Evolutionary conservation across 2,797 vertebrate species (phyloP).

Genomic region (Cirrhinus mrigala): DNA sequence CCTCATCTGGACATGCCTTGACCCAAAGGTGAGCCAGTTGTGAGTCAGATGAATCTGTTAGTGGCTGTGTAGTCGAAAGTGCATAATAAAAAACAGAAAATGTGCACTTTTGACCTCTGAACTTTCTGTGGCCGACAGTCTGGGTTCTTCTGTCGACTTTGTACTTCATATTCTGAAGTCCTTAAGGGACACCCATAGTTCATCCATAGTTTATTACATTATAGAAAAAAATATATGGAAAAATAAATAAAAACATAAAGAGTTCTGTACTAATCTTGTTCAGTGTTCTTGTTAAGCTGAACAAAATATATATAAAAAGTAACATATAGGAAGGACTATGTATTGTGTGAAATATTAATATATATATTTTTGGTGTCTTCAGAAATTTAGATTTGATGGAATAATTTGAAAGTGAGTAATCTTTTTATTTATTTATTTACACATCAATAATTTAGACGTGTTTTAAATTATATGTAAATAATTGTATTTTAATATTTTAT

Average conservation of each 20-base stretch:
- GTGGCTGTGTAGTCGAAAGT: not conserved
- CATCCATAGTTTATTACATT: not conserved
- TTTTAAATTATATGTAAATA: not conserved
- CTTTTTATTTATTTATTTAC: not conserved
- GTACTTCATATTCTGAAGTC: not conserved
- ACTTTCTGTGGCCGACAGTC: not conserved
- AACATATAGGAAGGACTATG: too few species aligned
- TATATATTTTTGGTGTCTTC: too few species aligned
- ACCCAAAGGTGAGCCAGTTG: constrained; percentile 32
- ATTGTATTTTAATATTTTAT: not conserved
- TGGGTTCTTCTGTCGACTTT: not conserved
- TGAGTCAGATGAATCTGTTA: constrained; percentile 43
- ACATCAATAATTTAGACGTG: not conserved
- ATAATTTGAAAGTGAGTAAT: not conserved
- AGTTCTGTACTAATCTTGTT: too few species aligned
- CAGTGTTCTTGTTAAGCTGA: too few species aligned
- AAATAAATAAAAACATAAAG: too few species aligned
- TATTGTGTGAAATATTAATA: too few species aligned
- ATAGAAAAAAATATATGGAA: too few species aligned
- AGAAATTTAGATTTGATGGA: too few species aligned
- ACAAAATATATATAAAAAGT: too few species aligned
- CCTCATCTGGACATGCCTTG: constrained; percentile 36
- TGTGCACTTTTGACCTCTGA: constrained; percentile 17
- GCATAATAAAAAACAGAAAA: constrained; percentile 25
- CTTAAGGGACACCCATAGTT: not conserved